These are phyloP conservation scores for Polymixis flavicincta DNA, from an alignment of 2,888 invertebrate species.

Conservation along the genomic window DNA sequence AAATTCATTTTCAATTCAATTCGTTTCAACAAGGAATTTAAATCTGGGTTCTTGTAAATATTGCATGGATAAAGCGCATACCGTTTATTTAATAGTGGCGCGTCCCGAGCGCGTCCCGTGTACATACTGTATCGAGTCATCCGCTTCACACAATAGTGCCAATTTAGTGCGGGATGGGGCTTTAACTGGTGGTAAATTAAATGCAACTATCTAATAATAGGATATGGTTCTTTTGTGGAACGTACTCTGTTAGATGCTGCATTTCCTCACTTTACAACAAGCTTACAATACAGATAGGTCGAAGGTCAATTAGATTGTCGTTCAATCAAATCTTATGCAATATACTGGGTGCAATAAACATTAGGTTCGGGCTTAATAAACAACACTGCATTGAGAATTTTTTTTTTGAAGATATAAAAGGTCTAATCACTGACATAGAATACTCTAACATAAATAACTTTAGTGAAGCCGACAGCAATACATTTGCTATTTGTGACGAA, in stretches of 20 bases:
- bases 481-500: no score
- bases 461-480: no score
- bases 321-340: not conserved
- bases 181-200: conserved; percentile 23
- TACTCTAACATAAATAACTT: no score
- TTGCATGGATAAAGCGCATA: not conserved
- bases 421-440: no score
- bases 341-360: not conserved
- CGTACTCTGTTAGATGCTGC: conserved; percentile 10
- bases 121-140: conserved; percentile 11
- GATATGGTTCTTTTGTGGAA: conserved; percentile 2
- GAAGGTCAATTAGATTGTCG: not conserved
- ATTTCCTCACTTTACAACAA: not conserved
- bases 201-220: conserved; percentile 38
- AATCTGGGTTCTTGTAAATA: conserved; percentile 4
- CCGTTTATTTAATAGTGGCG: conserved; percentile 2
- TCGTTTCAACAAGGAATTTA: not conserved
- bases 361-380: no score
- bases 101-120: not conserved
- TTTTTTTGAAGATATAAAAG: no score
- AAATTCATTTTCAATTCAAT: no score
- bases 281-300: not conserved
- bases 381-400: no score
- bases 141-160: conserved; percentile 44
- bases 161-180: conserved; percentile 30